These are phyloP conservation scores for Vireo griseus DNA, from an alignment of 2,797 vertebrate species.

Conservation along the genomic window DNA sequence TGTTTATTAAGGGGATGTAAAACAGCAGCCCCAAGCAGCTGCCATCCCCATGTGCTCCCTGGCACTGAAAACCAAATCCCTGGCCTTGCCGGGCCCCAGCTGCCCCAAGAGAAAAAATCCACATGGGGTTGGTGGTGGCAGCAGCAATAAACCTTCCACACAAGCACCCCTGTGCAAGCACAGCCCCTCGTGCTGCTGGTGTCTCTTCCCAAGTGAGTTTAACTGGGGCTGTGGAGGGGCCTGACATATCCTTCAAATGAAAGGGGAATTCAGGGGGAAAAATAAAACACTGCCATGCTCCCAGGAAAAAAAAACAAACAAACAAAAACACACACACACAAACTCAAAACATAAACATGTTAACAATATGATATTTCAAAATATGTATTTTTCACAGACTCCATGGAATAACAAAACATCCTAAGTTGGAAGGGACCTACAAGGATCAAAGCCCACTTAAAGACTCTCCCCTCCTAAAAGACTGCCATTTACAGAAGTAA, in stretches of 20 bases:
- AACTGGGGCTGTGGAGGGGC: fast-evolving
- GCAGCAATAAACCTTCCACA: background rate
- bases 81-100: background rate
- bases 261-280: background rate
- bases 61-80: background rate
- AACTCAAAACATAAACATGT: fast-evolving
- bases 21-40: background rate
- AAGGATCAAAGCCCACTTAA: background rate
- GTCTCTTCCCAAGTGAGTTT: background rate
- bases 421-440: background rate
- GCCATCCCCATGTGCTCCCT: background rate
- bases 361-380: background rate
- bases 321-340: fast-evolving
- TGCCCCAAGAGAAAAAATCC: background rate
- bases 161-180: no score
- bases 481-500: background rate
- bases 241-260: fast-evolving
- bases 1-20: fast-evolving
- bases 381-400: fast-evolving
- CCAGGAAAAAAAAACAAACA: background rate
- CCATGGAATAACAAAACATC: background rate
- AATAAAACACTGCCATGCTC: background rate
- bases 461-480: background rate
- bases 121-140: fast-evolving
- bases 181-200: fast-evolving